Evolutionary conservation across 2,888 invertebrate genomes (phyloP), one percentile per base, ranked within the genome.

Genomic region (Andrena hattorfiana): DNA sequence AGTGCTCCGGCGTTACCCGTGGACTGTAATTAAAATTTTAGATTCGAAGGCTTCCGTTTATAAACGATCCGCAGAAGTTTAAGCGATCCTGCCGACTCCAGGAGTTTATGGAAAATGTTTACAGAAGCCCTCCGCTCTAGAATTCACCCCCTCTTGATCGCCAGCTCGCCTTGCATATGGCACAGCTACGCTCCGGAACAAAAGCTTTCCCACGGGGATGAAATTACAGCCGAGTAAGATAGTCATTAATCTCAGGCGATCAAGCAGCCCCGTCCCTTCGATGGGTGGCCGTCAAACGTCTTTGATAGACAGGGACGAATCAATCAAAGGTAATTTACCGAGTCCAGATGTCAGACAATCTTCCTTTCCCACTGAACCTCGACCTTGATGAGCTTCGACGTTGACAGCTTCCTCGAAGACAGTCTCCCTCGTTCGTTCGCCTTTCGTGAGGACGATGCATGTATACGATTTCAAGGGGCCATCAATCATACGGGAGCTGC

Each of bases 261-360:
- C 63, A 13, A 10, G 16, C 48, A 35, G n/a, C 10, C 32, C 62
- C 8, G 23, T 56, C 51, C 13, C 10, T 28, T 4, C 16, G 20
- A 3, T 28, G 6, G 4, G 42, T 2, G 8, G 13, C 20, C 10
- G n/a, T 63, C 7, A 13, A 26, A 13, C 8, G 16, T 16, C 2
- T 32, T 30, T 72, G 48, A 72, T 48, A 0, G 30, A 66, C 28
- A 28, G 20, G 28, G 54, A 13, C 28, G 26, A 26, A 56, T 73
- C 66, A 13, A 74, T 67, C 67, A 8, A 30, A 56, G 20, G 10
- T 60, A 62, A 74, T 74, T 59, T 32, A 60, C 20, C 30, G 30
- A 30, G 30, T 28, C 59, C 23, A 10, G 6, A 26, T n/a, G 3
- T 28, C 42, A 20, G 4, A 2, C 20, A 13, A 64, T 23, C 42